Base-by-base conservation (phyloP, 2,888 invertebrate genomes). In the Noctuana brunneofusca region DNA sequence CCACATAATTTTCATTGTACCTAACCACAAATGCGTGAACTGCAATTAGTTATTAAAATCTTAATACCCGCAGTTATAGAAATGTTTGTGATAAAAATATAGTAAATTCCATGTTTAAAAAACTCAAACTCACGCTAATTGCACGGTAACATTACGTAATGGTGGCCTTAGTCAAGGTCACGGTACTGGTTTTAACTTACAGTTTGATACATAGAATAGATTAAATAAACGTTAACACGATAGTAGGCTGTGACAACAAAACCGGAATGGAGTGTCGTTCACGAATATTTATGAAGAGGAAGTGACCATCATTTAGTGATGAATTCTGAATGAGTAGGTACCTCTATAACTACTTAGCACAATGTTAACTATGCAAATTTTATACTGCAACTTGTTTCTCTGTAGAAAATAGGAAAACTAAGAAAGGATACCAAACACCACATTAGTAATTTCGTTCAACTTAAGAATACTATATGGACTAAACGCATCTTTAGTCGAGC, bases 231-330 rank as follows among this genome's bases (percentile, higher is more conserved):
- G 65, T 65, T 55, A 64, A 63, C n/a, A n/a, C 64, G 67, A 64
- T 71, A 65, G 69, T 69, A 66, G 67, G 62, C 58, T 65, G 69
- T 66, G 67, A 71, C 69, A 69, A 69, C 69, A 67, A 62, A 69
- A 73, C 72, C 71, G 69, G 74, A 72, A 70, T 75, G 65, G 63
- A 63, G 68, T 71, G 71, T 72, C 71, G 70, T 68, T 70, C 48
- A 62, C 54, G 68, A 69, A 72, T 71, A 69, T 70, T 74, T 71
- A 72, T 72, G 71, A 72, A 69, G 67, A 76, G 76, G 76, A 79
- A 80, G 71, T 70, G 68, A 71, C 71, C 71, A 70, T 66, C 71
- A 70, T 66, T 76, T 75, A 71, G 66, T 68, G 71, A 67, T 72
- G 69, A 73, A 69, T 75, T 75, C 38, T 62, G 60, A 62, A 62